These are phyloP conservation scores for Morpho achilles DNA, from an alignment of 2,888 invertebrate genomes.

Conservation along the genomic window DNA sequence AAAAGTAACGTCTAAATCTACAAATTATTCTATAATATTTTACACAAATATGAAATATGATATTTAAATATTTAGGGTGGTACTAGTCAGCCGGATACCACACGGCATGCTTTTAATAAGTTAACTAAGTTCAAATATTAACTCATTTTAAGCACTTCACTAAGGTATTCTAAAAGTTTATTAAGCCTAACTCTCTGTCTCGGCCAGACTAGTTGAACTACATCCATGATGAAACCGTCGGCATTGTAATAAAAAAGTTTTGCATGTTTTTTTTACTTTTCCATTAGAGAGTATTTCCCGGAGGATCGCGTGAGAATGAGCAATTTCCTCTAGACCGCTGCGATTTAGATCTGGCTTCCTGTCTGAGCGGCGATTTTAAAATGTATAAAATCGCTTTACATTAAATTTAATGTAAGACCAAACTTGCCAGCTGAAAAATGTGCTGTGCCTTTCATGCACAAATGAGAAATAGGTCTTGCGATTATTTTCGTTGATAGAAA, in stretches of 20 bases:
- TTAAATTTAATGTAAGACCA: conserved; percentile 67
- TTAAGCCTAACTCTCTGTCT: conserved; percentile 17
- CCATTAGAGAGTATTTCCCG: conserved; percentile 68
- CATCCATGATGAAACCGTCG: conserved; percentile 38
- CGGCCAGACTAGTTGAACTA: conserved; percentile 25
- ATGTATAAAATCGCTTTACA: conserved; percentile 72
- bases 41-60: too few species aligned
- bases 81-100: too few species aligned
- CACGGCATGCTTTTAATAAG: too few species aligned
- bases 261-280: conserved; percentile 69
- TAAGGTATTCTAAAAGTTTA: conserved; percentile 12
- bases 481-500: too few species aligned
- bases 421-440: background rate
- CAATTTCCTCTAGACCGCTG: conserved; percentile 73
- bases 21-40: too few species aligned
- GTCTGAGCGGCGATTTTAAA: conserved; percentile 75
- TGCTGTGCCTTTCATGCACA: too few species aligned
- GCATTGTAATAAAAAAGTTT: conserved; percentile 61
- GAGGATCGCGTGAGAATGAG: conserved; percentile 76
- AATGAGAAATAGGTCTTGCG: too few species aligned
- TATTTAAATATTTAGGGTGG: too few species aligned
- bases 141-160: background rate
- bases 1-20: too few species aligned
- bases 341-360: conserved; percentile 77
- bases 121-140: too few species aligned